Evolutionary conservation across 2,888 invertebrate species (phyloP).

Genomic region (Meghimatium bilineatum): DNA sequence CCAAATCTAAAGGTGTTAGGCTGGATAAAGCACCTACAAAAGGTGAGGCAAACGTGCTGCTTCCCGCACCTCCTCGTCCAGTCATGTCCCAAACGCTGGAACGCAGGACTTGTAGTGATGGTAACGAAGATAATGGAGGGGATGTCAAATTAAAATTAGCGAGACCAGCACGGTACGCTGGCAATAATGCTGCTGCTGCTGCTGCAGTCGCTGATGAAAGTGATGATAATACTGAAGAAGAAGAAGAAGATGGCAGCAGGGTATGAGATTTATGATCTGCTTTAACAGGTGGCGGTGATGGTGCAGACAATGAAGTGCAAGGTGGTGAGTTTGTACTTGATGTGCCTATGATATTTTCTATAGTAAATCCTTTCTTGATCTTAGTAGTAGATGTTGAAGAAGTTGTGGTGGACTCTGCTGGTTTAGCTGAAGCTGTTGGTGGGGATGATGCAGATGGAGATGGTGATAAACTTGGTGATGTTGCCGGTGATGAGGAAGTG

Average conservation of each 20-base stretch:
- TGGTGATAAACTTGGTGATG: slow-evolving; percentile 70
- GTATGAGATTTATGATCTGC: not conserved
- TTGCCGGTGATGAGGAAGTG: slow-evolving; percentile 32
- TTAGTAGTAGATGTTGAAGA: slow-evolving; percentile 9
- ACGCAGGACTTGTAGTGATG: slow-evolving; percentile 35
- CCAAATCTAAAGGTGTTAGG: slow-evolving; percentile 69
- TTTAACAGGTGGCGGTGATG: slow-evolving; percentile 18
- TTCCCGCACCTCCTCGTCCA: slow-evolving; percentile 51
- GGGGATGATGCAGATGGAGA: slow-evolving; percentile 67
- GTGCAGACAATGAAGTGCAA: slow-evolving; percentile 15
- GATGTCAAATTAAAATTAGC: slow-evolving; percentile 39
- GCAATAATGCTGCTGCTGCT: slow-evolving; percentile 42
- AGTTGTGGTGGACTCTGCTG: not conserved
- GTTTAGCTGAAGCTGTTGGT: slow-evolving; percentile 19
- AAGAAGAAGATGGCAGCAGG: slow-evolving; percentile 10
- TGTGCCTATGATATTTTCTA: slow-evolving; percentile 81
- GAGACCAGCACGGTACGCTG: slow-evolving; percentile 47
- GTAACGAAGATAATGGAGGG: slow-evolving; percentile 30
- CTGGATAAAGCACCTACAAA: slow-evolving; percentile 58
- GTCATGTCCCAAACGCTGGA: slow-evolving; percentile 46
- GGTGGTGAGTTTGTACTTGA: slow-evolving; percentile 50
- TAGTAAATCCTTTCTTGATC: slow-evolving; percentile 78
- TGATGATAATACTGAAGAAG: slow-evolving; percentile 6
- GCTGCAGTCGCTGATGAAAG: slow-evolving; percentile 15
- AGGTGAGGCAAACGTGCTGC: slow-evolving; percentile 65